Percentiles rank a stretch among this genome's conserved stretches.
Conservation (phyloP, 2,113 vertebrate species). For the Calidris pygmaea region DNA sequence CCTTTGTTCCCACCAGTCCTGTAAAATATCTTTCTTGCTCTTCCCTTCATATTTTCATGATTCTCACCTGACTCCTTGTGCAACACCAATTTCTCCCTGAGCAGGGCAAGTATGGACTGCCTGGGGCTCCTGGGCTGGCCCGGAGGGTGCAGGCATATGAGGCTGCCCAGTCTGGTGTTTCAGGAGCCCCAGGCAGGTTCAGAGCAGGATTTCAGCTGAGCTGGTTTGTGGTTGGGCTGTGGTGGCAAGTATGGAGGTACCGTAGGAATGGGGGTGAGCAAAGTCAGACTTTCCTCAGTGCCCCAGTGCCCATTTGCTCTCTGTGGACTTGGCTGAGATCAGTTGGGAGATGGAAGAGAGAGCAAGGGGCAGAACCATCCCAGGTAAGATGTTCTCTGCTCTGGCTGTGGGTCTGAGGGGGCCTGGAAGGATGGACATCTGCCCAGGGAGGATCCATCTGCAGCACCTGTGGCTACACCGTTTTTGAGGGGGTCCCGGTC, state of each 20-base stretch:
- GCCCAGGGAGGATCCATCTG: neutral
- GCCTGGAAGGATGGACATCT: neutral
- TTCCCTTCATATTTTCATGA: neutral
- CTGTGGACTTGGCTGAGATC: rapidly evolving
- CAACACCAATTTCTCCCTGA: neutral
- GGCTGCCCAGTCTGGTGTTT: neutral
- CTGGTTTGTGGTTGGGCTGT: neutral
- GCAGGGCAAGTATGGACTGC: neutral
- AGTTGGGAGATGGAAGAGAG: neutral
- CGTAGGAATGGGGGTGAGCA: neutral
- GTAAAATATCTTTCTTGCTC: neutral
- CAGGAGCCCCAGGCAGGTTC: neutral
- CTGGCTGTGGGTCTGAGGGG: neutral
- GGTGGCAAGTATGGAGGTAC: neutral
- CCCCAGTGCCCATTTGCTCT: neutral
- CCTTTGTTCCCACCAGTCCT: neutral
- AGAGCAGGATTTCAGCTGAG: neutral
- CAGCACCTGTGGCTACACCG: neutral
- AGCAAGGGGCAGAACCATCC: neutral
- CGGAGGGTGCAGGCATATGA: neutral
- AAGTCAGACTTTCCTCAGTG: neutral
- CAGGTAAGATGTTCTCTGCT: neutral
- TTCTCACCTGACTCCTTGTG: neutral
- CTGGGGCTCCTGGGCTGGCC: neutral
- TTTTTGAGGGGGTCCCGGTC: neutral